Evolutionary conservation across 2,888 invertebrate genomes (phyloP).

Genomic region (Himalopsyche tibetana): DNA sequence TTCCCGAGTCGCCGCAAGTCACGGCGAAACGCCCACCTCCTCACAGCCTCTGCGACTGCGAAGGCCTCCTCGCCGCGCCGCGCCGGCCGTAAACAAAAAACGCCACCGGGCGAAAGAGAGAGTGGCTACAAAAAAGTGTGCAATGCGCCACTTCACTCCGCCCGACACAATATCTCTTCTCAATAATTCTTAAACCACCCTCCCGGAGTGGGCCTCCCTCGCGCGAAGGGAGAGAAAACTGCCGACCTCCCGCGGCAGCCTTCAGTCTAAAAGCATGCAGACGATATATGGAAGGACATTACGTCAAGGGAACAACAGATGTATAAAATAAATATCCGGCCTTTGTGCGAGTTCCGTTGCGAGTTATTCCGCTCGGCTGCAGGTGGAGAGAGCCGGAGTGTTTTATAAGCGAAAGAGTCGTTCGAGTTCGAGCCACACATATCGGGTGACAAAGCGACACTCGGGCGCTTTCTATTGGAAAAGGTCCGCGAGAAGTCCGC

Average conservation of each 20-base stretch:
- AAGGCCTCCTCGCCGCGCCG: slow-evolving; percentile 26
- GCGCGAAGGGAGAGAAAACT: slow-evolving; percentile 65
- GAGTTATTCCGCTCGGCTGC: slow-evolving; percentile 50
- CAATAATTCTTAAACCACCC: slow-evolving; percentile 63
- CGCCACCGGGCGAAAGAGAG: slow-evolving; percentile 66
- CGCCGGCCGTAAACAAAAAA: slow-evolving; percentile 60
- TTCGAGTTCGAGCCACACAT: slow-evolving; percentile 50
- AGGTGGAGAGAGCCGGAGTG: not conserved
- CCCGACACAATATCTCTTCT: slow-evolving; percentile 65
- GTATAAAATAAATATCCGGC: slow-evolving; percentile 78
- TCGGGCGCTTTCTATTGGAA: slow-evolving; percentile 45
- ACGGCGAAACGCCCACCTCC: slow-evolving; percentile 49
- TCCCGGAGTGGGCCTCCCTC: slow-evolving; percentile 23
- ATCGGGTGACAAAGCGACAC: slow-evolving; percentile 53
- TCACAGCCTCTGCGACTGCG: not conserved
- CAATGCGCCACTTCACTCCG: slow-evolving; percentile 51
- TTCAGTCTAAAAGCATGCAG: slow-evolving; percentile 80
- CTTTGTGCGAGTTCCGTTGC: slow-evolving; percentile 69
- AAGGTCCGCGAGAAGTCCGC: slow-evolving; percentile 34
- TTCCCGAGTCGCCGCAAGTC: slow-evolving; percentile 54
- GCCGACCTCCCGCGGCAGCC: slow-evolving; percentile 73
- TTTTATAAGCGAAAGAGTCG: slow-evolving; percentile 45
- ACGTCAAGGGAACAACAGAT: slow-evolving; percentile 79
- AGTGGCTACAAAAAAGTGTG: slow-evolving; percentile 47
- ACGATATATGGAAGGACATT: slow-evolving; percentile 82